Evolutionary conservation across 2,797 vertebrate genomes (phyloP).

Genomic region (Mallotus villosus): DNA sequence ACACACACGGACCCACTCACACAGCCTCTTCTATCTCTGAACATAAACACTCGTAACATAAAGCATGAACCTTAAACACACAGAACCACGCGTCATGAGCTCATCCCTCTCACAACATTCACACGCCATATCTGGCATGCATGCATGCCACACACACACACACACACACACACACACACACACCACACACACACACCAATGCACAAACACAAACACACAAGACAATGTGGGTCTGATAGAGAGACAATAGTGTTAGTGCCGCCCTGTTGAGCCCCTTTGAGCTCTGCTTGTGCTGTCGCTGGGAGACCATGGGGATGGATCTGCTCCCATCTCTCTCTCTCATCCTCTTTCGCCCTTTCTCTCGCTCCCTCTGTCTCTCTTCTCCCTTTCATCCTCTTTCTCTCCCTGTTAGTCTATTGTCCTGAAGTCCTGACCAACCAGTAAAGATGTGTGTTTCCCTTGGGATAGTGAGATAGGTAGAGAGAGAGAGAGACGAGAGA

Average conservation of each 20-base stretch:
- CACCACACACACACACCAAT: slow-evolving; percentile 41
- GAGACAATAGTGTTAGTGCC: slow-evolving; percentile 62
- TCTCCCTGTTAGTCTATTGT: neutral
- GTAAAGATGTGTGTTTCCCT: neutral
- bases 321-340: neutral
- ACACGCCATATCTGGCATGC: no score
- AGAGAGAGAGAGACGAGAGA: no score
- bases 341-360: neutral
- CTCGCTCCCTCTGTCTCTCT: neutral
- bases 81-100: slow-evolving; percentile 17
- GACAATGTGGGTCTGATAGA: slow-evolving; percentile 56
- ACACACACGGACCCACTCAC: no score
- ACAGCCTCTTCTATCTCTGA: no score
- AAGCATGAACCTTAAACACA: slow-evolving; percentile 1
- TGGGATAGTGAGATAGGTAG: neutral
- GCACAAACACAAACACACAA: slow-evolving; percentile 47
- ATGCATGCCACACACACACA: neutral
- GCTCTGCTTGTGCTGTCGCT: slow-evolving; percentile 58
- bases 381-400: neutral
- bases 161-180: slow-evolving; percentile 19
- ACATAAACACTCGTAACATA: no score
- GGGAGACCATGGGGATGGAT: slow-evolving; percentile 48
- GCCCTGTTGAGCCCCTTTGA: slow-evolving; percentile 33
- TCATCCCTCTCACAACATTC: slow-evolving; percentile 5
- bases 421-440: neutral